Percentiles rank a stretch among this genome's conserved stretches.
Conservation (phyloP, 2,888 invertebrate species). For the Drosophila meridionalis region DNA sequence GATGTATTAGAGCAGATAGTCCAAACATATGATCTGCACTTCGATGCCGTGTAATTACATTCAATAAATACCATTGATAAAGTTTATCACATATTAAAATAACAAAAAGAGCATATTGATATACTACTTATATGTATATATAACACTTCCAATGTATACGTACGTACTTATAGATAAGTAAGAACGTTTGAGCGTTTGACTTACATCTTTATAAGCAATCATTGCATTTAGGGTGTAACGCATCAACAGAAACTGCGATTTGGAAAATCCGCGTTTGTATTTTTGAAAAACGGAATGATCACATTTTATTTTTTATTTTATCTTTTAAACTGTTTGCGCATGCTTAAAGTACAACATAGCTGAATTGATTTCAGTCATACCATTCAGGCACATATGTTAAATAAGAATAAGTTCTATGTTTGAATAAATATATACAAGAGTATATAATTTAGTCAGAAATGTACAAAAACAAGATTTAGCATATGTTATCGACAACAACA, state of each 20-base stretch:
- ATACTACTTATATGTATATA: not conserved
- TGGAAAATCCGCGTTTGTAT: conserved; percentile 8
- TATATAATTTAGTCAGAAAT: conserved; percentile 10
- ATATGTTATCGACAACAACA: conserved; percentile 40
- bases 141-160: not conserved
- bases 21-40: not conserved
- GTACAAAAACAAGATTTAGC: conserved; percentile 11
- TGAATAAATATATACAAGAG: not conserved
- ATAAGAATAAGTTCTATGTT: not conserved
- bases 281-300: conserved; percentile 27
- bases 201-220: conserved; percentile 54
- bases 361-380: not conserved
- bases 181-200: conserved; percentile 56
- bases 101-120: not conserved
- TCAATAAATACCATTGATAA: conserved; percentile 10
- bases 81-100: not conserved
- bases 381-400: not conserved
- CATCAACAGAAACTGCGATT: conserved; percentile 1
- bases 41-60: not conserved
- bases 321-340: conserved; percentile 18
- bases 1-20: not conserved
- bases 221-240: conserved; percentile 24
- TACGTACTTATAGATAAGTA: not conserved
- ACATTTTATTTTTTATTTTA: conserved; percentile 37
- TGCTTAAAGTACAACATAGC: conserved; percentile 4